These are phyloP conservation scores for Eufriesea mexicana DNA, from an alignment of 1,140 invertebrate genomes.

Conservation along the genomic window DNA sequence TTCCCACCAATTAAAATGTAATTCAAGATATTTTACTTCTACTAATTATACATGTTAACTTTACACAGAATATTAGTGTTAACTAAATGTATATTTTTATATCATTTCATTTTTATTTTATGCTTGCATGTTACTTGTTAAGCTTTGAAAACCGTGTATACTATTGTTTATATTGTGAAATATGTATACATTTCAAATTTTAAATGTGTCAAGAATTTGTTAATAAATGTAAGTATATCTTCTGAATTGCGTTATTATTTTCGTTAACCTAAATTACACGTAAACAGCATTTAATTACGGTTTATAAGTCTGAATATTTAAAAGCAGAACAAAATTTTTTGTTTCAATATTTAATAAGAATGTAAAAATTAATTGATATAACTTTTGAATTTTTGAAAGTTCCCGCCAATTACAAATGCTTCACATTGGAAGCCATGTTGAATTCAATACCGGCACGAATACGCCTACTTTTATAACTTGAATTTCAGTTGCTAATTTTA, in stretches of 20 bases:
- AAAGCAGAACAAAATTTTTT: background rate
- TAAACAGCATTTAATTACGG: background rate
- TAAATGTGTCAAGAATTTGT: conserved; percentile 22
- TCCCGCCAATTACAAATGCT: background rate
- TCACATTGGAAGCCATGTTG: background rate
- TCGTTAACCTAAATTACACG: background rate
- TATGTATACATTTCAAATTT: background rate
- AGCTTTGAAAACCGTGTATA: background rate
- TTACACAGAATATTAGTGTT: background rate
- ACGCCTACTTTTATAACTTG: background rate
- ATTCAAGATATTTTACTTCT: background rate
- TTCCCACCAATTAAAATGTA: conserved; percentile 1
- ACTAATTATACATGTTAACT: background rate
- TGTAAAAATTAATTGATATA: background rate
- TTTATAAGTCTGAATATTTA: too few relatives aligned
- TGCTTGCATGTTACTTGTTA: conserved; percentile 13
- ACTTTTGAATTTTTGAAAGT: background rate
- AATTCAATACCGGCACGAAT: background rate
- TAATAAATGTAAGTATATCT: conserved; percentile 35
- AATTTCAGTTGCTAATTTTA: background rate
- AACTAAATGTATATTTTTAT: conserved; percentile 2
- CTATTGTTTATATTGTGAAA: conserved; percentile 10
- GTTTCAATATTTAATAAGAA: background rate
- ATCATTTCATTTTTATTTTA: background rate
- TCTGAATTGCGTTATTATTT: background rate